These are phyloP conservation scores for Hydrozoanthus tunicans DNA, from an alignment of 64 coral and sea anemone species.

Conservation along the genomic window DNA sequence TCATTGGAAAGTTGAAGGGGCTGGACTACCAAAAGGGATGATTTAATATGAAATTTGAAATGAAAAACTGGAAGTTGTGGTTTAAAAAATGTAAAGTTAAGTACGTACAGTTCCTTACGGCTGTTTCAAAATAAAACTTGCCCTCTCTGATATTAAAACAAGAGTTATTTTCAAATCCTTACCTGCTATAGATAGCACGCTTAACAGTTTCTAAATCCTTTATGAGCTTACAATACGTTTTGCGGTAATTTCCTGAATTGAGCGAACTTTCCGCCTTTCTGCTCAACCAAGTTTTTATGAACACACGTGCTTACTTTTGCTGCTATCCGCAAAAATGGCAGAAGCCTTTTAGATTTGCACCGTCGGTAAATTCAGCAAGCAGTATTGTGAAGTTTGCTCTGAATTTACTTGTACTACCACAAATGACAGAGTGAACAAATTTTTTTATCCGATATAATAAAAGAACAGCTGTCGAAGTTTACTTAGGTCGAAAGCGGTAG, in stretches of 20 bases:
- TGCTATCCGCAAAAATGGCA: no score
- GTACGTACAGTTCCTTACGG: no score
- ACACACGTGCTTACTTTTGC: no score
- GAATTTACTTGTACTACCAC: background rate
- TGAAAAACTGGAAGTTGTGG: background rate
- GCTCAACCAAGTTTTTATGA: background rate
- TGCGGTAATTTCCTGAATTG: conserved; percentile 4
- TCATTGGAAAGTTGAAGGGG: background rate
- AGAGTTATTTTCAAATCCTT: no score
- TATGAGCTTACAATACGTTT: conserved; percentile 11
- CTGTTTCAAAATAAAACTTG: no score
- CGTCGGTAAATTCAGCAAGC: background rate
- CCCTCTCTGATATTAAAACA: no score
- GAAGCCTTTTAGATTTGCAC: no score
- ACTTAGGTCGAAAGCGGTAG: conserved; percentile 20
- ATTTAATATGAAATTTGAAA: background rate
- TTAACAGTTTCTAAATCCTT: background rate
- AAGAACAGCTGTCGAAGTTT: conserved; percentile 33
- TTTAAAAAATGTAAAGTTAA: no score
- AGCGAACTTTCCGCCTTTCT: background rate
- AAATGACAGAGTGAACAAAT: conserved; percentile 45
- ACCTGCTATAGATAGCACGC: no score
- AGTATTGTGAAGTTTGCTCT: background rate
- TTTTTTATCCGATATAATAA: conserved; percentile 34
- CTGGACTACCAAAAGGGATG: background rate